Evolutionary conservation across 2,797 vertebrate species (phyloP), one percentile per base, ranked within the genome.

Genomic region (Cirrhinus mrigala): DNA sequence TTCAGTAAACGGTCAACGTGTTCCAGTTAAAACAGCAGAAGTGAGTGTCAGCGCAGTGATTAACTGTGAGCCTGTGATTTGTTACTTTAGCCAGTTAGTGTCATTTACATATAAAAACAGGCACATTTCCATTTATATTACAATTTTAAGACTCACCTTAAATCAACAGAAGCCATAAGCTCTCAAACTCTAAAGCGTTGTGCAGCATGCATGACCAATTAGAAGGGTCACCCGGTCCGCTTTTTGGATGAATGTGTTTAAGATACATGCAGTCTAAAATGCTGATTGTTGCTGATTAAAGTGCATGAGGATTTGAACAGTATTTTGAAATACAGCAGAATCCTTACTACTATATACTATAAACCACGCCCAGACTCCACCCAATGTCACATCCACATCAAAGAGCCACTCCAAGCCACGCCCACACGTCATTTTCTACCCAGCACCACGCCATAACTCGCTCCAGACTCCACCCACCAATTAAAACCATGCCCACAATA

Each of bases 141-240:
- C n/a, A 87, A 77, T 69, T 75, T 66, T 75, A 75, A 81, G 62
- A 81, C 83, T 73, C 83, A 85, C 78, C 83, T 79, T 85, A 85
- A 58, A 85, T 80, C 83, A 85, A 82, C 79, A 82, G 74, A 78
- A 82, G 71, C 66, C 62, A 76, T 76, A 84, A 64, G 75, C 56
- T 40, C 73, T 68, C 16, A 20, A 66, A 84, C 58, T 52, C 29
- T 50, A 84, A 66, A 62, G 69, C 5, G 20, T 22, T 83, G 40
- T 62, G 71, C 73, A 52, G 73, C 22, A 76, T 70, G 79, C 79
- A 70, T 81, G 50, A 70, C 79, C 66, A 70, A 81, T 70, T 70
- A 70, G 50, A 27, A 56, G 29, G 50, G 50, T 46, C 56, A 24
- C n/a, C 37, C 52, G 7, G 52, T 4, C 11, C 0, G 56, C n/a